Evolutionary conservation across 2,888 invertebrate genomes (phyloP), one percentile per base, ranked within the genome.

Genomic region (Cryptosula pallasiana): DNA sequence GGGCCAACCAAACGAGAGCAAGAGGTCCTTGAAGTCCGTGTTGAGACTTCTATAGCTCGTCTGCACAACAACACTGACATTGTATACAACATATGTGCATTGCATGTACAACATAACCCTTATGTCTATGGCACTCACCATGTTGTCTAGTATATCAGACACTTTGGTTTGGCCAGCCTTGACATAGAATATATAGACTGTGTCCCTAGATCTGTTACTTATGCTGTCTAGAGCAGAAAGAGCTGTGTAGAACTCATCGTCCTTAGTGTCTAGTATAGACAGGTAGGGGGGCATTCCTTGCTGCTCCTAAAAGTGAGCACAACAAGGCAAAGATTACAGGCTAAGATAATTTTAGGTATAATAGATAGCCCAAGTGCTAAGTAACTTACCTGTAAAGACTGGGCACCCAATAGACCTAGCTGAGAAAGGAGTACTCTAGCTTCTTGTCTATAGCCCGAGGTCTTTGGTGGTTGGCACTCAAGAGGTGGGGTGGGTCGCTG

Each of bases 391-490:
- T n/a, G 36, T 45, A 57, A 58, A 36, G 34, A 27, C 32, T 34
- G 27, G 35, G 29, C 25, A 34, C 32, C n/a, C 69, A 75, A 25
- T 71, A 54, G 23, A 0, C 98, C 98, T 84, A 98, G 95, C 85
- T 98, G 95, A 1, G 96, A 95, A 25, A 99, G 87, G 83, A 99
- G 95, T 34, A 98, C 87, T 71, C 98, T 88, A 0, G 97, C 94
- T 0, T 97, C 95, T 86, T 97, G 95, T 82, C 96, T 97, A 82
- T 95, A 95, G 72, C 82, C 78, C 71, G 79, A 79, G n/a, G 81
- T 76, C 72, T 81, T 82, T 77, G 25, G 76, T 76, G 45, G 57
- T 69, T 71, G 34, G 35, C 20, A 69, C 35, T 34, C 45, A 25
- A 35, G 13, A 9, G 58, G 35, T 13, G 36, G 27, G 29, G 1